Conservation (phyloP, 2,888 invertebrate species). For the Melanostoma scalare region DNA sequence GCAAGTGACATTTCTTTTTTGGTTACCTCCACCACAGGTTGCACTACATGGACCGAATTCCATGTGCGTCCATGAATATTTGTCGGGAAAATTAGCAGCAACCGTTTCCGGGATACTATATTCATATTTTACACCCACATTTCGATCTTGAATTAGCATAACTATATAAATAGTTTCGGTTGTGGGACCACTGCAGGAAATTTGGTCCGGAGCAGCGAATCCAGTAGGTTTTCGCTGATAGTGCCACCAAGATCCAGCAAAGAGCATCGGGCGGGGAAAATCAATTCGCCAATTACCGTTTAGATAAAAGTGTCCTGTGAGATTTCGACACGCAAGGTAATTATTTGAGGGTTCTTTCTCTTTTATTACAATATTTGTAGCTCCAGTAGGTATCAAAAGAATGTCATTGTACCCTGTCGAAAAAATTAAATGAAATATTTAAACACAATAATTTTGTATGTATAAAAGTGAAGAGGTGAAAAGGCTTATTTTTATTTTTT, state of each 20-base stretch:
- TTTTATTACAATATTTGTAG: conserved; percentile 92
- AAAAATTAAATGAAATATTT: not conserved
- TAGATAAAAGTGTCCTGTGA: conserved; percentile 91
- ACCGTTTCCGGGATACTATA: conserved; percentile 92
- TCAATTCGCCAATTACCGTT: conserved; percentile 98
- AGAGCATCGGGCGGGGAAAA: conserved; percentile 90
- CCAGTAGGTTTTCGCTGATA: conserved; percentile 93
- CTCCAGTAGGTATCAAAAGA: conserved; percentile 93
- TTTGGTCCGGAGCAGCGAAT: conserved; percentile 91
- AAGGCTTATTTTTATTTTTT: too few species aligned
- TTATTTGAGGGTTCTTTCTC: conserved; percentile 93
- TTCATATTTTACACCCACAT: conserved; percentile 93
- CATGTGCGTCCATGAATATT: conserved; percentile 90
- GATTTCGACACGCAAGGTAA: conserved; percentile 93
- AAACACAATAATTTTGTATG: too few species aligned
- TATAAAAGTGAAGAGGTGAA: too few species aligned
- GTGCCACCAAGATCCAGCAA: conserved; percentile 93
- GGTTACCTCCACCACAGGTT: conserved; percentile 95
- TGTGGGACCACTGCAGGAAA: conserved; percentile 93
- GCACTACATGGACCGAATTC: conserved; percentile 90
- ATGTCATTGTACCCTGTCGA: conserved; percentile 94
- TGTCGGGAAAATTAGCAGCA: conserved; percentile 86
- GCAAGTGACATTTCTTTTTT: conserved; percentile 91
- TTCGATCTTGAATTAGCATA: conserved; percentile 90
- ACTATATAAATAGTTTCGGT: conserved; percentile 93